phyloP scores from a whole-genome alignment of 2,797 vertebrate species.

The Acanthiza pusilla region DNA sequence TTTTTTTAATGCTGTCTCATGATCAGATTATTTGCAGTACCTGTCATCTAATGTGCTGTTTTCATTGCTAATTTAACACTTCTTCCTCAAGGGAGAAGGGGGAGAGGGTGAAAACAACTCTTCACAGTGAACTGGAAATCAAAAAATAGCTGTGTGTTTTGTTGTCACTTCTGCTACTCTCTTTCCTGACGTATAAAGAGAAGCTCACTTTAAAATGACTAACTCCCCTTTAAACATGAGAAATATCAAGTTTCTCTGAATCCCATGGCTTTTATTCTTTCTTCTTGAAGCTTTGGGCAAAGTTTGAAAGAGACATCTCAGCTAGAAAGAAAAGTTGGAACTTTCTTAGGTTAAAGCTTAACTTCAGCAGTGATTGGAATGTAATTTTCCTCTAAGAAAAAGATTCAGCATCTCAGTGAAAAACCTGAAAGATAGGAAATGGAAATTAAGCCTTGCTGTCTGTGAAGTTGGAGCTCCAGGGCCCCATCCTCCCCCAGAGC shows the following conservation, averaged over 20 bases:
- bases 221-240: constrained; percentile 7
- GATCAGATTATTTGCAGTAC: constrained; percentile 50
- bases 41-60: constrained; percentile 47
- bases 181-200: neutral
- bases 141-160: constrained; percentile 43
- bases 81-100: constrained; percentile 22
- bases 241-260: neutral
- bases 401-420: neutral
- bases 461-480: neutral
- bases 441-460: neutral
- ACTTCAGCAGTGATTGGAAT: neutral
- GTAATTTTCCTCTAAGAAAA: neutral
- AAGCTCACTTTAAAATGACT: neutral
- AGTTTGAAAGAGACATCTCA: neutral
- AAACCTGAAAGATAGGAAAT: neutral
- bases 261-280: neutral
- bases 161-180: constrained; percentile 26
- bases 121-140: constrained; percentile 16
- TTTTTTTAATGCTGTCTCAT: constrained; percentile 49
- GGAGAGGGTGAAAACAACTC: constrained; percentile 21
- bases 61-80: constrained; percentile 54
- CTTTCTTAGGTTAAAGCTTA: neutral
- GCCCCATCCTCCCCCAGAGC: neutral
- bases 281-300: neutral
- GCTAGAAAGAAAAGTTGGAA: neutral